Evolutionary conservation across 2,113 vertebrate genomes (phyloP), one percentile per base, ranked within the genome.

Genomic region (Perca fluviatilis): DNA sequence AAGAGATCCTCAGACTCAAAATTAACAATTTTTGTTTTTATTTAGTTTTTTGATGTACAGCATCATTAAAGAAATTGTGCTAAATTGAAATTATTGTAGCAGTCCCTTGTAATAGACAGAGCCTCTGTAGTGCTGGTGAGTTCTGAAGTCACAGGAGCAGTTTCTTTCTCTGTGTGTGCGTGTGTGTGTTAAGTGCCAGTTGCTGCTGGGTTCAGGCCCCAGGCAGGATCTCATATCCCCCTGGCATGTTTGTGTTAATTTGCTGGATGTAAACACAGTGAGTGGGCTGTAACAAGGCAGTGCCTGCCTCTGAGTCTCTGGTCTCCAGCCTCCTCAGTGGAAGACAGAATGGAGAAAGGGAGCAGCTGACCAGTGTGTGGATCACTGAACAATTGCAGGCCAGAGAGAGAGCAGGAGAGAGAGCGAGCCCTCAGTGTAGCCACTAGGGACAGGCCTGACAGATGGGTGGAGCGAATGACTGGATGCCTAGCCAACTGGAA

Each of bases 381-480:
- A 89, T 93, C 91, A 89, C 86, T 93, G 86, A 92, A 93, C 91
- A 92, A 83, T 90, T 30, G 82, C 71, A 67, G 79, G 65, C 74
- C 50, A 25, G 82, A 76, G 90, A 88, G 85, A 72, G 86, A 67
- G 84, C 0, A 58, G 25, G 62, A 84, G 86, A 71, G 79, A 62
- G 81, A 65, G 56, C 25, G 30, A 81, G 89, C 64, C 65, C 82
- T 89, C 79, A 3, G 65, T 33, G 75, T 73, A 84, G 87, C 89
- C 88, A 30, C 88, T 56, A 70, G 93, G 86, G 91, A 91, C 78
- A 10, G 62, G 30, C 25, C 85, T 87, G 89, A 89, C 90, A 91
- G 90, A 90, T 86, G 88, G 88, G 89, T 80, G 70, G 82, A 91
- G 82, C 62, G 40, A 88, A 78, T 89, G 86, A 90, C 79, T 88